A percentile compares a stretch with the other conserved stretches of the same genome.
Conservation (phyloP, 2,888 invertebrate species). For the Latrodectus elegans region DNA sequence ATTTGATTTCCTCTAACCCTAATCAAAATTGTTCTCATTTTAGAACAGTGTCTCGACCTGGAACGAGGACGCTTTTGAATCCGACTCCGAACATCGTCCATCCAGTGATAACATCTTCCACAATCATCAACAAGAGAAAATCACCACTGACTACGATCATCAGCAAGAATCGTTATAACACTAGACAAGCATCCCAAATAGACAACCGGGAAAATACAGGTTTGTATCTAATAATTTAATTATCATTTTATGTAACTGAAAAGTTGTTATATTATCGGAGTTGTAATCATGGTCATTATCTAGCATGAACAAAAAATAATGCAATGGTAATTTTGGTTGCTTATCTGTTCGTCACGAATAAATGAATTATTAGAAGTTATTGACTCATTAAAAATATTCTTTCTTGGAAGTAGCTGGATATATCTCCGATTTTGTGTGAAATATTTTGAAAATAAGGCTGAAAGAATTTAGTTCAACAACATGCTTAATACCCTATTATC, state of each 20-base stretch:
- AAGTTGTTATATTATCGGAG: not conserved
- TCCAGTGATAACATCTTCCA: conserved; percentile 42
- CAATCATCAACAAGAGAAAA: not conserved
- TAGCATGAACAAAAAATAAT: too few relatives aligned
- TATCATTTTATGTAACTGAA: not conserved
- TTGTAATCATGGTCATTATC: too few relatives aligned
- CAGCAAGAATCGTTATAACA: not conserved
- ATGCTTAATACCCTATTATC: too few relatives aligned
- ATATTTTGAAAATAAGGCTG: too few relatives aligned
- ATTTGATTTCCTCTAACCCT: too few relatives aligned
- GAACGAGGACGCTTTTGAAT: conserved; percentile 48
- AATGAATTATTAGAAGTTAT: too few relatives aligned
- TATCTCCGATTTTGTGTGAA: too few relatives aligned
- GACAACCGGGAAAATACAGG: not conserved
- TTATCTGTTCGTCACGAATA: too few relatives aligned
- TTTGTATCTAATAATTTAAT: not conserved
- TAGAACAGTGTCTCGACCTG: conserved; percentile 22
- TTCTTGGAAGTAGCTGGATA: too few relatives aligned
- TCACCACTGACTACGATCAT: not conserved
- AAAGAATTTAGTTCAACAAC: too few relatives aligned
- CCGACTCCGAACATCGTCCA: conserved; percentile 60
- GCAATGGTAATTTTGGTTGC: too few relatives aligned
- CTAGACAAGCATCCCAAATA: not conserved
- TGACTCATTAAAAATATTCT: too few relatives aligned
- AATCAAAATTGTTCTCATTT: not conserved